phyloP scores from a whole-genome alignment of 1,140 invertebrate genomes.

The Drosophila santomea region DNA sequence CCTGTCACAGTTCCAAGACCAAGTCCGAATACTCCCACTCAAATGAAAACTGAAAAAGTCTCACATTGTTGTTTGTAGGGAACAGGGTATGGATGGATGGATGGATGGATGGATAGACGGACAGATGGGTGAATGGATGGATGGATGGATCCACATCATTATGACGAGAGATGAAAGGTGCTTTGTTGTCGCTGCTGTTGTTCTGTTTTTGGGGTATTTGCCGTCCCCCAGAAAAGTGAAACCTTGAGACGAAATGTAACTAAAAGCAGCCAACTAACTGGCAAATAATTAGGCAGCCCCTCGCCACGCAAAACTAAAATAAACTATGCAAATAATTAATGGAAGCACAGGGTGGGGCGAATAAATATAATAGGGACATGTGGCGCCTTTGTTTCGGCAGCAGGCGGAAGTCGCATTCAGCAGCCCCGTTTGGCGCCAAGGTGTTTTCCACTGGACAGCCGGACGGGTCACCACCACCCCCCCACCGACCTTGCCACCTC shows the following conservation, averaged over 20 bases:
- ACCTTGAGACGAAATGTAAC: slow-evolving; percentile 55
- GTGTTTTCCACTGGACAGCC: slow-evolving; percentile 49
- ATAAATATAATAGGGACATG: slow-evolving; percentile 59
- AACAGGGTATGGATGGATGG: slow-evolving; percentile 47
- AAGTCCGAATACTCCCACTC: slow-evolving; percentile 56
- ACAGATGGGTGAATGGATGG: slow-evolving; percentile 27
- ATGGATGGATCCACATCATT: slow-evolving; percentile 56
- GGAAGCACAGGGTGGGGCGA: slow-evolving; percentile 22
- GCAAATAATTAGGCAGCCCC: slow-evolving; percentile 60
- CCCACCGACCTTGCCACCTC: slow-evolving; percentile 32
- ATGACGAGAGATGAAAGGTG: slow-evolving; percentile 30
- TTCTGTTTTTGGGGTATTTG: background rate
- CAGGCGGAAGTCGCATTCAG: slow-evolving; percentile 55
- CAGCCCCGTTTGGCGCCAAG: slow-evolving; percentile 37
- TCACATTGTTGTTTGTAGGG: slow-evolving; percentile 58
- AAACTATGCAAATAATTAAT: slow-evolving; percentile 75
- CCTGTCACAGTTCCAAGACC: slow-evolving; percentile 34
- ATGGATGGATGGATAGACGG: slow-evolving; percentile 65
- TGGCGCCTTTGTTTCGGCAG: slow-evolving; percentile 60
- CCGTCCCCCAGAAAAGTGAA: slow-evolving; percentile 26
- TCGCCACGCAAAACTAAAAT: slow-evolving; percentile 44
- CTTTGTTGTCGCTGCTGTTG: slow-evolving; percentile 27
- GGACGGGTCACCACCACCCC: slow-evolving; percentile 20
- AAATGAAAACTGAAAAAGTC: slow-evolving; percentile 25
- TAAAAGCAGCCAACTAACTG: slow-evolving; percentile 40